A percentile compares a stretch with the other conserved stretches of the same genome.
phyloP scores from a whole-genome alignment of 92 coral and sea anemone genomes.

The Muricea muricata region DNA sequence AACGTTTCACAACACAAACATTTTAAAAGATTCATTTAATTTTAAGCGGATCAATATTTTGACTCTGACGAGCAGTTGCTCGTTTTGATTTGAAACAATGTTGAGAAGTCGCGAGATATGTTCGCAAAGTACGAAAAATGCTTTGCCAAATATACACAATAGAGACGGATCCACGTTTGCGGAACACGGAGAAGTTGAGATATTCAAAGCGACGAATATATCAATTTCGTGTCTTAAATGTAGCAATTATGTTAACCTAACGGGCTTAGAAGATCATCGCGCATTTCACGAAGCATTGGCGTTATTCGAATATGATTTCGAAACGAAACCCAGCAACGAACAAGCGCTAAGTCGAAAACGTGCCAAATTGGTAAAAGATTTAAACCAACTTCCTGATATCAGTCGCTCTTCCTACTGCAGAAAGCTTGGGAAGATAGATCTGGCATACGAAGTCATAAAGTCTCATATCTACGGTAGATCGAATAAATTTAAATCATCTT shows the following conservation, averaged over 20 bases:
- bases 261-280: slow-evolving; percentile 77
- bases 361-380: slow-evolving; percentile 73
- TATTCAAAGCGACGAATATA: slow-evolving; percentile 57
- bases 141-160: background rate
- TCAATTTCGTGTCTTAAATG: slow-evolving; percentile 87
- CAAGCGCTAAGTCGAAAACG: slow-evolving; percentile 78
- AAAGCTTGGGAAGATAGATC: slow-evolving; percentile 79
- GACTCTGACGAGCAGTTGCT: background rate
- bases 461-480: slow-evolving; percentile 77
- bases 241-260: slow-evolving; percentile 83
- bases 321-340: slow-evolving; percentile 69
- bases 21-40: too few species aligned
- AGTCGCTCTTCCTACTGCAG: slow-evolving; percentile 79
- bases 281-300: slow-evolving; percentile 82
- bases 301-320: slow-evolving; percentile 73
- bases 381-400: slow-evolving; percentile 75
- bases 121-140: background rate
- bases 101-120: background rate
- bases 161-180: background rate
- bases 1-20: background rate
- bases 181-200: slow-evolving; percentile 16
- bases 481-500: slow-evolving; percentile 58
- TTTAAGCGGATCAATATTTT: background rate
- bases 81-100: too few species aligned
- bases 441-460: slow-evolving; percentile 84